Evolutionary conservation across 2,888 invertebrate species (phyloP).

Genomic region (Apodemia hepburni): DNA sequence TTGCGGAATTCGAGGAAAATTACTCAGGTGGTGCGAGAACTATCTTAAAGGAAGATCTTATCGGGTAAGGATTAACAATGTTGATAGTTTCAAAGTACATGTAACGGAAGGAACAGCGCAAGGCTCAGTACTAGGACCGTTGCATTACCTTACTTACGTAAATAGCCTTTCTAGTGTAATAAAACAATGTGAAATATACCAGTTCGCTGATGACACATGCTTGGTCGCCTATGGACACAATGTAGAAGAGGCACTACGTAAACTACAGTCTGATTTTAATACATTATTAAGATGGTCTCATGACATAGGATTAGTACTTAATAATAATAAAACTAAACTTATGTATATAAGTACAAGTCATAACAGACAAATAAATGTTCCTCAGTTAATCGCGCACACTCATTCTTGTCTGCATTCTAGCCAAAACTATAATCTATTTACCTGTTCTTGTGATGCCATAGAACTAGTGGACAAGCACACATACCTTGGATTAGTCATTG

Average conservation of each 20-base stretch:
- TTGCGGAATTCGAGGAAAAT: slow-evolving; percentile 28
- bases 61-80: slow-evolving; percentile 21
- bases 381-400: no score
- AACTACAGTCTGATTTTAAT: slow-evolving; percentile 19
- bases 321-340: slow-evolving; percentile 26
- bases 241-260: not conserved
- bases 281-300: slow-evolving; percentile 23
- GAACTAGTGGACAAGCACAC: no score
- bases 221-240: slow-evolving; percentile 12
- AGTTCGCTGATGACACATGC: slow-evolving; percentile 22
- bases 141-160: slow-evolving; percentile 22
- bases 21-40: slow-evolving; percentile 27
- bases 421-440: no score
- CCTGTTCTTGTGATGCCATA: no score
- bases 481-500: slow-evolving; percentile 21
- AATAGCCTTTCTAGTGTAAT: slow-evolving; percentile 21
- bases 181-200: slow-evolving; percentile 23
- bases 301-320: slow-evolving; percentile 24
- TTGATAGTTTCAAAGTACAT: slow-evolving; percentile 17
- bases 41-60: slow-evolving; percentile 26
- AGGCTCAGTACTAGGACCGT: slow-evolving; percentile 26
- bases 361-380: not conserved
- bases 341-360: slow-evolving; percentile 21
- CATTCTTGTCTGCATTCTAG: no score
- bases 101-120: slow-evolving; percentile 32